A percentile compares a stretch with the other conserved stretches of the same genome.
Conservation (phyloP, 2,888 invertebrate genomes). For the Rotaria macrura region DNA sequence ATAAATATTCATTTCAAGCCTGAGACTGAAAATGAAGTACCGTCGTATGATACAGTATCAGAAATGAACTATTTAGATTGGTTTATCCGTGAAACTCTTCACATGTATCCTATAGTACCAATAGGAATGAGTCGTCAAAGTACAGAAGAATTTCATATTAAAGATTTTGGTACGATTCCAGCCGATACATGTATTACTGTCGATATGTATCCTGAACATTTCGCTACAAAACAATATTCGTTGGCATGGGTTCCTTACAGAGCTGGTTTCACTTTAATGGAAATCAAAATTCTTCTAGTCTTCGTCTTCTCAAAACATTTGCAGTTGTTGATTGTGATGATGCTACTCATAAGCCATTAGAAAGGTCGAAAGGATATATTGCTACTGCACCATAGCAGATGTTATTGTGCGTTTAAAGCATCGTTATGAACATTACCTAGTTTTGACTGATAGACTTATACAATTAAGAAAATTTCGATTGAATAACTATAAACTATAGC, state of each 20-base stretch:
- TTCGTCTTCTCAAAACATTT: not conserved
- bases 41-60: constrained; percentile 44
- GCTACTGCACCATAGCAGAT: not conserved
- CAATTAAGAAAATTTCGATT: no score
- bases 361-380: not conserved
- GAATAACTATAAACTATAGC: no score
- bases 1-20: constrained; percentile 8
- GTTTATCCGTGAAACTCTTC: constrained; percentile 49
- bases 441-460: no score
- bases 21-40: constrained; percentile 33
- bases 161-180: constrained; percentile 28
- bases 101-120: constrained; percentile 49
- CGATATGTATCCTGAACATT: constrained; percentile 34
- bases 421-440: no score
- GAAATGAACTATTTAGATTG: constrained; percentile 49
- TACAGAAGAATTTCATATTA: constrained; percentile 29
- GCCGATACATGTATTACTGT: constrained; percentile 29
- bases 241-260: constrained; percentile 27
- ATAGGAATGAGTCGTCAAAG: constrained; percentile 38
- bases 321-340: not conserved
- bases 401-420: not conserved
- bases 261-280: constrained; percentile 25
- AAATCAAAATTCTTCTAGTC: constrained; percentile 20
- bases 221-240: constrained; percentile 24
- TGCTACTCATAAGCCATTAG: not conserved